Evolutionary conservation across 2,113 vertebrate species (phyloP).

Genomic region (Alouatta palliata): DNA sequence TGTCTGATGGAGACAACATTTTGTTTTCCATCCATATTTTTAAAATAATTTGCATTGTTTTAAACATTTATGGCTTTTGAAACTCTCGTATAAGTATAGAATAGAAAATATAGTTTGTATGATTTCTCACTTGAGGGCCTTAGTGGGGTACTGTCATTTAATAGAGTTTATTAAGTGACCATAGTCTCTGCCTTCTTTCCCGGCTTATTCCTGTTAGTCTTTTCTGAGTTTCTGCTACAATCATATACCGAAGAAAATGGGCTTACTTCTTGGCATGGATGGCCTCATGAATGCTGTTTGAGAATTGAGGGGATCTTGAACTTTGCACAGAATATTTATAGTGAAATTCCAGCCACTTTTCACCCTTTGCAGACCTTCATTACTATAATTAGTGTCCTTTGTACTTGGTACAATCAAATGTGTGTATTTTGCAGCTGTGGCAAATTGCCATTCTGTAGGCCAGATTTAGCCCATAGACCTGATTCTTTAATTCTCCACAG

Average conservation of each 20-base stretch:
- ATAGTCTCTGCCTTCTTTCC: background rate
- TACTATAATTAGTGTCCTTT: background rate
- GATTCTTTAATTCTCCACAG: background rate
- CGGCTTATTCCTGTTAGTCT: background rate
- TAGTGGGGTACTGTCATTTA: background rate
- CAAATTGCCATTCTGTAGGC: background rate
- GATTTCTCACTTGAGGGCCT: background rate
- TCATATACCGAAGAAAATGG: background rate
- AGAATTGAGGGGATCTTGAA: background rate
- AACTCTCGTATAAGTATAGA: background rate
- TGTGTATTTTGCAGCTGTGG: background rate
- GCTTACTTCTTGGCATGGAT: background rate
- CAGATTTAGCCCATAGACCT: background rate
- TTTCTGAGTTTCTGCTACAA: background rate
- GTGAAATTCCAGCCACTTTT: background rate
- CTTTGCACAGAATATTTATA: background rate
- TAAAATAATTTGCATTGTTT: background rate
- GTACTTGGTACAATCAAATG: background rate
- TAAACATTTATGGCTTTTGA: background rate
- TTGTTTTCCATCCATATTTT: background rate
- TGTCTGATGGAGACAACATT: background rate
- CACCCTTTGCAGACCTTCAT: background rate
- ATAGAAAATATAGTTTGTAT: background rate
- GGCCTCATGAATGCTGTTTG: background rate
- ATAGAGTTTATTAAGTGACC: background rate